These are phyloP conservation scores for Meriones unguiculatus DNA, from an alignment of 2,113 vertebrate genomes.

Conservation along the genomic window DNA sequence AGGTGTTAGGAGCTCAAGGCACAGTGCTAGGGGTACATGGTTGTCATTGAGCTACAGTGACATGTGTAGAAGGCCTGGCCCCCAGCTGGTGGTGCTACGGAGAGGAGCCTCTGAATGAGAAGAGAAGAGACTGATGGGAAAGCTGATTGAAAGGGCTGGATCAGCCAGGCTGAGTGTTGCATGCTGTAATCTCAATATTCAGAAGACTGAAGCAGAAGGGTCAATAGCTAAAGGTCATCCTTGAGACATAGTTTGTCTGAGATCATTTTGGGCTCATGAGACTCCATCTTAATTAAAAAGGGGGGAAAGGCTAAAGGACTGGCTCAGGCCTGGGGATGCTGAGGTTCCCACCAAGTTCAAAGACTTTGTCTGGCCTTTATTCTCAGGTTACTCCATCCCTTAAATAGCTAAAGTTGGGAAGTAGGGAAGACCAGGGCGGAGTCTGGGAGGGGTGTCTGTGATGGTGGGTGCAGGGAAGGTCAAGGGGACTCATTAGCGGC, in stretches of 20 bases:
- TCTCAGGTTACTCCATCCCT: neutral
- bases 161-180: no score
- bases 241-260: neutral
- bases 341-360: neutral
- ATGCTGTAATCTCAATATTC: neutral
- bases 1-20: no score
- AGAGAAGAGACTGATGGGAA: neutral
- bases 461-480: neutral
- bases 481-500: constrained; percentile 13
- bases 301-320: neutral
- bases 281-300: neutral
- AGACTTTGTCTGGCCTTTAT: neutral
- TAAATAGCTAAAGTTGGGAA: neutral
- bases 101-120: neutral
- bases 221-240: neutral
- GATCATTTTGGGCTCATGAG: neutral
- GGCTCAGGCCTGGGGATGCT: neutral
- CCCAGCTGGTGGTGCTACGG: neutral
- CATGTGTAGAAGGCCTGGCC: neutral
- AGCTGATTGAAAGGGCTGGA: neutral
- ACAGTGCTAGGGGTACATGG: fast-evolving
- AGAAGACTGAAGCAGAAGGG: neutral
- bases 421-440: neutral
- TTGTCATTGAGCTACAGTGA: neutral
- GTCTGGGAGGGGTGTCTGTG: neutral